Conservation (phyloP, 2,888 invertebrate genomes). For the Mycalesis mineus region DNA sequence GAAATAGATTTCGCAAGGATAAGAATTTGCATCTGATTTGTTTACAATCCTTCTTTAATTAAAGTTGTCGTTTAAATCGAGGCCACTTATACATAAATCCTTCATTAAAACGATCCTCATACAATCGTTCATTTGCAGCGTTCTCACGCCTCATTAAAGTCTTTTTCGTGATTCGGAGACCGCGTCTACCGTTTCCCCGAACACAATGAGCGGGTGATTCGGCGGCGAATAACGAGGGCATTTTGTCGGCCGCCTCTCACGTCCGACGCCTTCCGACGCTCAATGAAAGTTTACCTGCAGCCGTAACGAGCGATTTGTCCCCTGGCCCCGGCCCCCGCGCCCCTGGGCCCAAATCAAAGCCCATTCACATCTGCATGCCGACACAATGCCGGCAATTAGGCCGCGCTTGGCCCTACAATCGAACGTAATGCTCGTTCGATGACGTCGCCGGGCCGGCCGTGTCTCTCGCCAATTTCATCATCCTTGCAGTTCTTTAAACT, state of each 20-base stretch:
- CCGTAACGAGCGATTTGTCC: slow-evolving; percentile 79
- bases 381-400: slow-evolving; percentile 79
- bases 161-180: slow-evolving; percentile 74
- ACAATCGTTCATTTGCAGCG: slow-evolving; percentile 75
- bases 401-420: slow-evolving; percentile 73
- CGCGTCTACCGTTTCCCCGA: slow-evolving; percentile 77
- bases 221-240: slow-evolving; percentile 79
- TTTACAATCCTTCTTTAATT: background rate
- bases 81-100: slow-evolving; percentile 67
- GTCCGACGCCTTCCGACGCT: slow-evolving; percentile 79
- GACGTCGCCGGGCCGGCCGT: slow-evolving; percentile 45
- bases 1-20: too few species aligned
- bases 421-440: slow-evolving; percentile 74
- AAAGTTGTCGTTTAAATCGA: slow-evolving; percentile 49
- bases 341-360: slow-evolving; percentile 76
- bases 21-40: too few species aligned
- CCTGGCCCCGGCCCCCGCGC: slow-evolving; percentile 64
- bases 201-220: slow-evolving; percentile 78
- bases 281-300: slow-evolving; percentile 79
- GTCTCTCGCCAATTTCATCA: slow-evolving; percentile 36
- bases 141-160: slow-evolving; percentile 79
- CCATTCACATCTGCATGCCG: slow-evolving; percentile 80
- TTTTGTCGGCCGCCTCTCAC: slow-evolving; percentile 78
- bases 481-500: slow-evolving; percentile 33
- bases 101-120: slow-evolving; percentile 65